phyloP scores from a whole-genome alignment of 1,140 invertebrate genomes.

The Drosophila jambulina region DNA sequence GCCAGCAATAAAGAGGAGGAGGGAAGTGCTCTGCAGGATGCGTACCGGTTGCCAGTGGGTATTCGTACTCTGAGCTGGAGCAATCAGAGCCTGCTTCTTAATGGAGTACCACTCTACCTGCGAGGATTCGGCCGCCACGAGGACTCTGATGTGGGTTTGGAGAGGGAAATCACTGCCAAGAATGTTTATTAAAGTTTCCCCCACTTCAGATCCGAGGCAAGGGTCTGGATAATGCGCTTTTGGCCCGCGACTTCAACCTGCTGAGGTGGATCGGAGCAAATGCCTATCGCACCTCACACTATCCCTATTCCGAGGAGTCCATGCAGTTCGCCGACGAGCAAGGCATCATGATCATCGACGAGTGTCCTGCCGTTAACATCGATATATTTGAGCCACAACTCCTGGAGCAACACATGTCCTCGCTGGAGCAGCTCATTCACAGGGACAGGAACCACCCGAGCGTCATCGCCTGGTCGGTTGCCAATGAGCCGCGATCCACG shows the following conservation, averaged over 20 bases:
- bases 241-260: conserved; percentile 97
- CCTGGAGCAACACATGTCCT: conserved; percentile 92
- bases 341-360: conserved; percentile 99
- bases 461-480: conserved; percentile 98
- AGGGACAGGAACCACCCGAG: conserved; percentile 97
- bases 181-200: background rate
- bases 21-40: conserved; percentile 87
- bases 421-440: conserved; percentile 93
- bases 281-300: conserved; percentile 98
- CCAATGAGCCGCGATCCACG: conserved; percentile 95
- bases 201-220: conserved; percentile 91
- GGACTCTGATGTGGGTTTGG: conserved; percentile 92
- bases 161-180: background rate
- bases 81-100: conserved; percentile 92
- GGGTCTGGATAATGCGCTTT: conserved; percentile 94
- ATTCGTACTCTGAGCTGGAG: conserved; percentile 93
- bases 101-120: conserved; percentile 94
- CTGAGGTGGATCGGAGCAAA: conserved; percentile 98
- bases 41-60: conserved; percentile 94
- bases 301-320: conserved; percentile 99
- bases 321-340: conserved; percentile 97
- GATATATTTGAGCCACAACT: conserved; percentile 86
- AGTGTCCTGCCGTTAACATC: conserved; percentile 97
- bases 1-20: background rate
- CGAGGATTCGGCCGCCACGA: conserved; percentile 97